Evolutionary conservation across 2,888 invertebrate species (phyloP).

Genomic region (Hyalella azteca): DNA sequence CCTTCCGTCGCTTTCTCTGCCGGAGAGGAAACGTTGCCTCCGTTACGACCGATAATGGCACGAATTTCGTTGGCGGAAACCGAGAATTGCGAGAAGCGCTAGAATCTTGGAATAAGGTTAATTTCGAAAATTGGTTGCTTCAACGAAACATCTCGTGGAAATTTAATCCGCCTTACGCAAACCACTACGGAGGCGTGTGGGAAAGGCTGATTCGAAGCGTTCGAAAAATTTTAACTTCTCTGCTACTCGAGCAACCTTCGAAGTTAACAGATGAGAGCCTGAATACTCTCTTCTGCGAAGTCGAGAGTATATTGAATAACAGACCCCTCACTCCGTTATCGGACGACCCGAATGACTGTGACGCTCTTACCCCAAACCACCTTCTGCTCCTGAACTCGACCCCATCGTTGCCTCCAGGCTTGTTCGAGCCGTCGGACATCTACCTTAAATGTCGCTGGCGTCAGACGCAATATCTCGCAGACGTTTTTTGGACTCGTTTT

Average conservation of each 20-base stretch:
- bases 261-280: constrained; percentile 31
- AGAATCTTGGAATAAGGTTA: constrained; percentile 1
- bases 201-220: constrained; percentile 39
- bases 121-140: background rate
- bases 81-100: background rate
- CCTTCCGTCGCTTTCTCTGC: background rate
- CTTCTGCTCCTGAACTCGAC: too few relatives aligned
- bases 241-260: background rate
- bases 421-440: too few relatives aligned
- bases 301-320: constrained; percentile 34
- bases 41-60: constrained; percentile 31
- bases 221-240: constrained; percentile 6
- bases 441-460: too few relatives aligned
- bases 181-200: constrained; percentile 13
- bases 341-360: too few relatives aligned
- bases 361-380: too few relatives aligned
- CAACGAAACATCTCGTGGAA: constrained; percentile 1
- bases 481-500: too few relatives aligned
- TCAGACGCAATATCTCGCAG: too few relatives aligned
- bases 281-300: constrained; percentile 38
- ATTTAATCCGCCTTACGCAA: constrained; percentile 15
- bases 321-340: background rate
- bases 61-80: constrained; percentile 23
- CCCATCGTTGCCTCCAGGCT: too few relatives aligned
- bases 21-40: constrained; percentile 4